Evolutionary conservation across 2,888 invertebrate genomes (phyloP).

Genomic region (Prostheceraeus crozeri): DNA sequence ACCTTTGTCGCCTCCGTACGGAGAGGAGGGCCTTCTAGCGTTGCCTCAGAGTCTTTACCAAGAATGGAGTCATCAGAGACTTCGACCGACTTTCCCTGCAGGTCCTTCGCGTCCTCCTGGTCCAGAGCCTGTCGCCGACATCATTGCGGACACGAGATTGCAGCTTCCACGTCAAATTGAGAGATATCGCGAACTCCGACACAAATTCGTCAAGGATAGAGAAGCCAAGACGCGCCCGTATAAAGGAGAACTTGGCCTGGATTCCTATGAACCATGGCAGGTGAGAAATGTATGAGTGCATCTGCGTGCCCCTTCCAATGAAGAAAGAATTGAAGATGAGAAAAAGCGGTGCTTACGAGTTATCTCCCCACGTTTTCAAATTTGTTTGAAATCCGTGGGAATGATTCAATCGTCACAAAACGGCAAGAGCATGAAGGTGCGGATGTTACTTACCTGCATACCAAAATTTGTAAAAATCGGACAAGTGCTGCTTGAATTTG

Average conservation of each 20-base stretch:
- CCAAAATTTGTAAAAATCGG: no score
- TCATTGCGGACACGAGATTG: background rate
- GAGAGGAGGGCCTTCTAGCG: conserved; percentile 1
- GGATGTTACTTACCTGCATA: no score
- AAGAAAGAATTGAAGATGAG: no score
- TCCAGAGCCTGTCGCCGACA: background rate
- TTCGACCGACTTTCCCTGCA: background rate
- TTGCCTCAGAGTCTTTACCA: background rate
- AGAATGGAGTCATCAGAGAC: conserved; percentile 3
- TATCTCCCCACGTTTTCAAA: no score
- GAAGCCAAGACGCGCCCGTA: conserved; percentile 42
- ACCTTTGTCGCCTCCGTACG: conserved; percentile 11
- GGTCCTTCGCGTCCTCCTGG: background rate
- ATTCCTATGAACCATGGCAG: conserved; percentile 47
- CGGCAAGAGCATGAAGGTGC: no score
- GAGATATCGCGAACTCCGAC: background rate
- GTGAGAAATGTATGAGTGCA: no score
- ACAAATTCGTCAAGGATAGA: background rate
- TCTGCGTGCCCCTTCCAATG: conserved; percentile 42
- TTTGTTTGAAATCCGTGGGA: no score
- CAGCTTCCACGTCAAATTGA: conserved; percentile 2
- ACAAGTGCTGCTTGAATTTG: no score
- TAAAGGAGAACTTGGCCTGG: conserved; percentile 47
- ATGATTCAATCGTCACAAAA: no score
- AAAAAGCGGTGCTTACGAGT: no score